Conservation (phyloP, 2,888 invertebrate species). For the Cephus pulcher region DNA sequence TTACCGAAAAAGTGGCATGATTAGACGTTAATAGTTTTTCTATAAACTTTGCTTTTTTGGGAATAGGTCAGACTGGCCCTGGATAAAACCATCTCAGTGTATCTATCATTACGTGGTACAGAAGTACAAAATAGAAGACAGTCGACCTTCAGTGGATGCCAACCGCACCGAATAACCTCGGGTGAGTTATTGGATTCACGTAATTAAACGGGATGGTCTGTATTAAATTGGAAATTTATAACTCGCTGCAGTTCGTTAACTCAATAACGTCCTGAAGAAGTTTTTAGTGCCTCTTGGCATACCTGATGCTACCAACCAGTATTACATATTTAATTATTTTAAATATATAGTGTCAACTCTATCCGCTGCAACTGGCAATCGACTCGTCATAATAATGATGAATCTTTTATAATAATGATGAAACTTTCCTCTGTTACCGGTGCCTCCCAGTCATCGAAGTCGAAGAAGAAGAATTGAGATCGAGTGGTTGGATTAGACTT, state of each 20-base stretch:
- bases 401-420: no score
- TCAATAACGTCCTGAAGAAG: neutral
- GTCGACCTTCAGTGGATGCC: conserved; percentile 53
- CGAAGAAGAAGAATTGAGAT: conserved; percentile 45
- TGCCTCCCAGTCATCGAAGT: conserved; percentile 45
- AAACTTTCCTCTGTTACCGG: neutral
- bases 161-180: conserved; percentile 51
- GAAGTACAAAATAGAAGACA: conserved; percentile 53
- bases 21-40: neutral
- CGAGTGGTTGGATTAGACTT: conserved; percentile 50
- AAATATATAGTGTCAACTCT: neutral
- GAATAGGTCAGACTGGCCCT: conserved; percentile 55
- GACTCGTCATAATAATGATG: neutral
- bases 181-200: conserved; percentile 35
- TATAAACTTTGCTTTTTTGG: neutral
- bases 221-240: neutral
- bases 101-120: conserved; percentile 51
- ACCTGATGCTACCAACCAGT: neutral
- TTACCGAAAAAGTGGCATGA: neutral
- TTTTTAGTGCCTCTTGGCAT: no score
- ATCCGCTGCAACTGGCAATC: neutral
- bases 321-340: neutral
- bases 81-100: conserved; percentile 56
- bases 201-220: neutral
- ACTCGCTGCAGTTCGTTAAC: neutral